Evolutionary conservation across 2,113 vertebrate species (phyloP), one percentile per base, ranked within the genome.

Genomic region (Silurus asotus): DNA sequence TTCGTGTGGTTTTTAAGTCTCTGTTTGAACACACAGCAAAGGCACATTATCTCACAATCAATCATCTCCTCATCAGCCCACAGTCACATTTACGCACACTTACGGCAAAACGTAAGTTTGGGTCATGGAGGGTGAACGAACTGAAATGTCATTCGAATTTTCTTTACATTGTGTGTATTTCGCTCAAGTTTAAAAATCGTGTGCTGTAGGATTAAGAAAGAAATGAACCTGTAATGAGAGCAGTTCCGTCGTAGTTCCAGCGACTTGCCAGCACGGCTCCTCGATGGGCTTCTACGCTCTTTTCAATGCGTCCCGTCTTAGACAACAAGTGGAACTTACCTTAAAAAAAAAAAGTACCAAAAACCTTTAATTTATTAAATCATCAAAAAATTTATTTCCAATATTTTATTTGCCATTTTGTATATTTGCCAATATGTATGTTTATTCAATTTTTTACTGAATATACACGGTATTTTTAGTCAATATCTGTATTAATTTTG

Each of bases 231-330:
- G 98, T 99, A 87, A 98, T 96, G 84, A 99, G 94, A 8, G 97
- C 97, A 49, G 97, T 97, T 51, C 98, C 98, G 84, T 99, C 98
- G 0, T 96, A 95, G 93, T 98, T 99, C 98, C 98, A 99, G 90
- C 96, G 95, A 65, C 96, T 97, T 69, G 97, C 95, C 80, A 99
- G 94, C 64, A 99, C 97, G 45, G 98, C 98, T 89, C 98, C 98
- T 91, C 94, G 95, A 56, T 99, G 98, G 0, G 97, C 97, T 79
- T 99, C 98, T 0, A 99, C 94, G 55, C 97, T 99, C 91, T 99
- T 99, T 91, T 99, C 98, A 10, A 99, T 94, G 89, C 97, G 96
- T 74, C 98, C 98, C 0, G 92, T 90, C 88, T 96, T 99, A 9
- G 97, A 97, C 91, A 95, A 94, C 88, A 99, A 94, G 90, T 99